These are phyloP conservation scores for Tupiocoris notatus DNA, from an alignment of 2,888 invertebrate species.

Conservation along the genomic window DNA sequence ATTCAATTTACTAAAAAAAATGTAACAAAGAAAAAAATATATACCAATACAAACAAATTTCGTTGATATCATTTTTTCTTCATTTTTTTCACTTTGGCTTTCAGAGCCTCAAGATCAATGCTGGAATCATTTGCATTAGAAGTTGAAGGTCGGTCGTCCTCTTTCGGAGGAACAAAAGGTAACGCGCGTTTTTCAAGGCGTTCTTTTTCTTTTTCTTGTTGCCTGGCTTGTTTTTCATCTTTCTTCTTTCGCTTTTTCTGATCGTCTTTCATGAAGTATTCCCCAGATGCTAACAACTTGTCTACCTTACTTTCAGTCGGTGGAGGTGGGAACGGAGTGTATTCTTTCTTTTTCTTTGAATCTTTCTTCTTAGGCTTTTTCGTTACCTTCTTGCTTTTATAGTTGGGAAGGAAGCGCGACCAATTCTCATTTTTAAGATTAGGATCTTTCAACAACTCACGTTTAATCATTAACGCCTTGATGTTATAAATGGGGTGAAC, in stretches of 20 bases:
- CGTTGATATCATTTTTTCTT: slow-evolving; percentile 50
- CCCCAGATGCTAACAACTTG: slow-evolving; percentile 88
- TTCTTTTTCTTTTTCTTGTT: slow-evolving; percentile 68
- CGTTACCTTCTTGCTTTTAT: slow-evolving; percentile 77
- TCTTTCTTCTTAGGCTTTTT: slow-evolving; percentile 22
- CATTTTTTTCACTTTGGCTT: slow-evolving; percentile 71
- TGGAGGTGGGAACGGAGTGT: slow-evolving; percentile 96
- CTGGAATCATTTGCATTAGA: slow-evolving; percentile 50
- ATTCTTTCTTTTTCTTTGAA: slow-evolving; percentile 83
- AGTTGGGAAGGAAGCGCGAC: slow-evolving; percentile 95
- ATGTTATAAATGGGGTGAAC: slow-evolving; percentile 98
- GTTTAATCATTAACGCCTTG: slow-evolving; percentile 95
- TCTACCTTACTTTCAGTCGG: slow-evolving; percentile 91
- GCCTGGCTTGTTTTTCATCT: slow-evolving; percentile 75
- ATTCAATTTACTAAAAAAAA: no score
- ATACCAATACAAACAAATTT: no score
- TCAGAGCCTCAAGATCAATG: slow-evolving; percentile 69
- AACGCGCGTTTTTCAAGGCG: slow-evolving; percentile 75
- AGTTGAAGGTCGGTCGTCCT: slow-evolving; percentile 54
- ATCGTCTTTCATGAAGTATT: slow-evolving; percentile 90
- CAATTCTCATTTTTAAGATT: slow-evolving; percentile 89
- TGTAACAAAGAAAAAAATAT: no score
- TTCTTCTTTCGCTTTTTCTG: slow-evolving; percentile 69
- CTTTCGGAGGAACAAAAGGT: slow-evolving; percentile 79
- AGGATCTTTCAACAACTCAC: slow-evolving; percentile 91